Evolutionary conservation across 2,797 vertebrate species (phyloP).

Genomic region (Pterois miles): DNA sequence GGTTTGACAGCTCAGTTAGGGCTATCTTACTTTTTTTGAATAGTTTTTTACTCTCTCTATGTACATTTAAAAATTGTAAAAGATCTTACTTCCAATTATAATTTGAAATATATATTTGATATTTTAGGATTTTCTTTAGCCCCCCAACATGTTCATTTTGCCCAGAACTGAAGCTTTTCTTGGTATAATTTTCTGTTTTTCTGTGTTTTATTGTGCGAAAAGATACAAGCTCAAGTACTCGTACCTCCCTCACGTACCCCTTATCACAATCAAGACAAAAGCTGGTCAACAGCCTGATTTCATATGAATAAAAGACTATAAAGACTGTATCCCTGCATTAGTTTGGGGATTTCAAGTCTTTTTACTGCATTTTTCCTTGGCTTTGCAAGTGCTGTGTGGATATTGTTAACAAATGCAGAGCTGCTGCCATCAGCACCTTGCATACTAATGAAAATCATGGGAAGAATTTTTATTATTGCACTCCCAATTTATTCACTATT

Average conservation of each 20-base stretch:
- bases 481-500: conserved; percentile 60
- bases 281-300: conserved; percentile 27
- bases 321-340: conserved; percentile 28
- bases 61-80: conserved; percentile 27
- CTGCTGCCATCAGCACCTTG: conserved; percentile 70
- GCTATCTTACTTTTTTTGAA: too few relatives aligned
- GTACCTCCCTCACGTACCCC: not conserved
- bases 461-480: conserved; percentile 54
- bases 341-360: conserved; percentile 27
- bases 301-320: conserved; percentile 28
- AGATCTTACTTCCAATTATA: conserved; percentile 26
- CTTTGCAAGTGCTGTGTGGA: conserved; percentile 40
- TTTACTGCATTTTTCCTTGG: conserved; percentile 21
- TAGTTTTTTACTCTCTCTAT: conserved; percentile 5
- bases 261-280: conserved; percentile 48
- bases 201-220: conserved; percentile 6
- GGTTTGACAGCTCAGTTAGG: conserved; percentile 65
- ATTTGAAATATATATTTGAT: conserved; percentile 9
- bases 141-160: not conserved
- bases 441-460: conserved; percentile 66
- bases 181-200: not conserved
- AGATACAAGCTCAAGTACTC: not conserved
- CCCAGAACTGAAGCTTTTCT: not conserved
- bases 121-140: conserved; percentile 10
- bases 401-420: conserved; percentile 66